A percentile compares a stretch with the other conserved stretches of the same genome.
Conservation (phyloP, 2,113 vertebrate species). For the Clarias magur region DNA sequence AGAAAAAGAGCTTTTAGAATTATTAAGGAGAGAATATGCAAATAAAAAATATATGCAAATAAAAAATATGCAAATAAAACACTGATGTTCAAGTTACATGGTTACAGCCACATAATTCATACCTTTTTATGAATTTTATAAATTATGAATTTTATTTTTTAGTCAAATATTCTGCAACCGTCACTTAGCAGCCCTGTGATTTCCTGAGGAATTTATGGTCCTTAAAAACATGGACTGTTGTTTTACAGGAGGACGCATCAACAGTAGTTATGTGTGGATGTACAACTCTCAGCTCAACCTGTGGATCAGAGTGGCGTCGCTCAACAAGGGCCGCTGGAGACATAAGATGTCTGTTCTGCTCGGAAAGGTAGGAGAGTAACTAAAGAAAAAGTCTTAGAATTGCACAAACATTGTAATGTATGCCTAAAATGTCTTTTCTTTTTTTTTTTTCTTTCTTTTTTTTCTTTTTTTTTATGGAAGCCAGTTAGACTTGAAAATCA, state of each 20-base stretch:
- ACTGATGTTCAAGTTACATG: neutral
- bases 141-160: too few species aligned
- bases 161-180: neutral
- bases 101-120: neutral
- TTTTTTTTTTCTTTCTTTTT: too few species aligned
- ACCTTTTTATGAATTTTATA: too few species aligned
- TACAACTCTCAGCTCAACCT: conserved; percentile 98
- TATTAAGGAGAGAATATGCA: neutral
- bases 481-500: neutral
- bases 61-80: neutral
- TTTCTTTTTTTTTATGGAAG: neutral
- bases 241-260: conserved; percentile 90
- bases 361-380: conserved; percentile 85
- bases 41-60: neutral
- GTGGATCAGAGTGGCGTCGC: conserved; percentile 96
- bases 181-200: neutral
- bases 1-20: neutral
- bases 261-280: conserved; percentile 97
- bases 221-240: neutral
- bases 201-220: neutral
- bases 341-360: conserved; percentile 98
- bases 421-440: neutral
- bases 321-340: conserved; percentile 98
- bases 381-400: neutral
- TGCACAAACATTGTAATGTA: neutral